These are phyloP conservation scores for Barypeithes pellucidus DNA, from an alignment of 2,888 invertebrate species.

Conservation along the genomic window DNA sequence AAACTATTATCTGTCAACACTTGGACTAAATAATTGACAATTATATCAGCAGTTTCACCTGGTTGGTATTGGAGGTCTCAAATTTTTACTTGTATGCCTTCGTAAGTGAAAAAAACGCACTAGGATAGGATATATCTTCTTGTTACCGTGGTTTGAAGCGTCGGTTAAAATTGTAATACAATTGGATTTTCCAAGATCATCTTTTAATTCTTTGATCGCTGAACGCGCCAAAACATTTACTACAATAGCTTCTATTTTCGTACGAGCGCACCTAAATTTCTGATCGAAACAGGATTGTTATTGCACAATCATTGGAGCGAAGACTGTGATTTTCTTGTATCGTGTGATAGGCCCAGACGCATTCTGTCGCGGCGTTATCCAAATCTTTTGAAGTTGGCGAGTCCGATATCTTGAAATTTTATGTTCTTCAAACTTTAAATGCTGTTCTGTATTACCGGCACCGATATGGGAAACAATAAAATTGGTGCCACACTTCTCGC, in stretches of 20 bases:
- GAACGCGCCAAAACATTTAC: slow-evolving; percentile 47
- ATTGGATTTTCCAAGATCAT: slow-evolving; percentile 51
- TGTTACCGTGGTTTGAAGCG: slow-evolving; percentile 62
- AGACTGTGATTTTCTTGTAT: slow-evolving; percentile 59
- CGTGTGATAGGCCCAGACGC: slow-evolving; percentile 56
- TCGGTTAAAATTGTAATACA: slow-evolving; percentile 59
- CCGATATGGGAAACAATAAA: not conserved
- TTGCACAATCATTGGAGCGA: slow-evolving; percentile 58
- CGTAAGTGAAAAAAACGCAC: slow-evolving; percentile 57
- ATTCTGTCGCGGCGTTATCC: slow-evolving; percentile 51
- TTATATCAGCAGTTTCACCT: slow-evolving; percentile 59
- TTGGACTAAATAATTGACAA: slow-evolving; percentile 57
- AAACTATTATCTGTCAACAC: slow-evolving; percentile 55
- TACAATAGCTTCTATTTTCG: slow-evolving; percentile 60
- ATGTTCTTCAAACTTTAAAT: slow-evolving; percentile 59
- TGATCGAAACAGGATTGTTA: slow-evolving; percentile 48
- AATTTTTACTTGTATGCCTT: slow-evolving; percentile 57
- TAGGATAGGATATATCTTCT: slow-evolving; percentile 62
- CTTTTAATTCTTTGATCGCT: slow-evolving; percentile 58
- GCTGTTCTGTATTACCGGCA: slow-evolving; percentile 39
- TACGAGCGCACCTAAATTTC: slow-evolving; percentile 62
- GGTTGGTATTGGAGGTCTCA: slow-evolving; percentile 54
- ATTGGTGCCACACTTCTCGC: not conserved
- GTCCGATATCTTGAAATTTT: slow-evolving; percentile 35
- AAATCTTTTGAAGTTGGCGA: slow-evolving; percentile 54